These are phyloP conservation scores for Arizona elegans DNA, from an alignment of 2,113 vertebrate species.

Conservation along the genomic window DNA sequence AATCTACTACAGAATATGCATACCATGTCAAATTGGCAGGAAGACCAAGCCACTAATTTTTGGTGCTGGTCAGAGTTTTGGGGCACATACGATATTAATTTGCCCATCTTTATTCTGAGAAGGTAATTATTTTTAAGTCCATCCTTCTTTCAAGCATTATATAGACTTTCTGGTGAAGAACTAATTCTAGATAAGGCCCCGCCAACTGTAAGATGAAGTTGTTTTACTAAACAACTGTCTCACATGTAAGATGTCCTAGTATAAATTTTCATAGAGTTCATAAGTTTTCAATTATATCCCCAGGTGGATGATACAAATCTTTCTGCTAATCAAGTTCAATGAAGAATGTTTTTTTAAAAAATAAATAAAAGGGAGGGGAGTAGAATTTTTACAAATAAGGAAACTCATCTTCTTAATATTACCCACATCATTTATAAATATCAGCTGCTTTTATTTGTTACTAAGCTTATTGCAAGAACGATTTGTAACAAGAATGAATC, in stretches of 20 bases:
- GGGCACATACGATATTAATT: background rate
- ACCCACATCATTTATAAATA: slow-evolving; percentile 41
- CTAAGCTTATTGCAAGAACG: slow-evolving; percentile 38
- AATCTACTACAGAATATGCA: background rate
- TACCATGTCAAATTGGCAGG: background rate
- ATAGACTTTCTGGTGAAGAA: background rate
- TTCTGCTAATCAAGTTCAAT: slow-evolving; percentile 16
- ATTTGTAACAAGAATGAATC: slow-evolving; percentile 42
- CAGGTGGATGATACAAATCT: slow-evolving; percentile 30
- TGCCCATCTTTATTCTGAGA: background rate
- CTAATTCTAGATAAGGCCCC: background rate
- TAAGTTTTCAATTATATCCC: slow-evolving; percentile 45
- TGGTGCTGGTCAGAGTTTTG: background rate
- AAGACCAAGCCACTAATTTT: background rate
- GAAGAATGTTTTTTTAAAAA: slow-evolving; percentile 12
- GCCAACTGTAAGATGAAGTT: slow-evolving; percentile 4
- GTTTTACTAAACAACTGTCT: slow-evolving; percentile 25
- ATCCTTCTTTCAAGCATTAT: background rate
- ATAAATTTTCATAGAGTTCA: slow-evolving; percentile 21
- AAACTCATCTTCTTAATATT: slow-evolving; percentile 39
- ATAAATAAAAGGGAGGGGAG: background rate
- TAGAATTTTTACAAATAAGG: slow-evolving; percentile 41
- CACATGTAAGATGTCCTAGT: slow-evolving; percentile 12
- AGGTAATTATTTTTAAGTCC: background rate
- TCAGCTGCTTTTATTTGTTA: slow-evolving; percentile 40